A percentile compares a stretch with the other conserved stretches of the same genome.
Conservation (phyloP, 2,888 invertebrate genomes). For the Leptopilina drosophilae region DNA sequence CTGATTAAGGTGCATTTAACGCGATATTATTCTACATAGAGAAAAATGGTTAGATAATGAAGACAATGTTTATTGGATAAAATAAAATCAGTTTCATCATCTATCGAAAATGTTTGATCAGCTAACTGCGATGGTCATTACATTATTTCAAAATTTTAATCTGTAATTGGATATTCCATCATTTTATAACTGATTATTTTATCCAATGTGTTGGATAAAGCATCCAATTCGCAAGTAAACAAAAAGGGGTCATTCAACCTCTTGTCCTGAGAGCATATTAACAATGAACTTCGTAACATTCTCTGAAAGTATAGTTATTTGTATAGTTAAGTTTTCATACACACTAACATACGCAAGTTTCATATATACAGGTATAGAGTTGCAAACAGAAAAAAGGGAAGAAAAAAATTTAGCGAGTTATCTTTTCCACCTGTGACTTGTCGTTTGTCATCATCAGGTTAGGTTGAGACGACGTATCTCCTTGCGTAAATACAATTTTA, state of each 20-base stretch:
- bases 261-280: conserved; percentile 31
- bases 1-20: not conserved
- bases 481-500: conserved; percentile 62
- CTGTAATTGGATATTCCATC: no score
- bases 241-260: conserved; percentile 32
- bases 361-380: no score
- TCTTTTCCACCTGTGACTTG: conserved; percentile 33
- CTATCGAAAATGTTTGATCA: no score
- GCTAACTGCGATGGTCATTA: no score
- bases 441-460: conserved; percentile 23
- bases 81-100: no score
- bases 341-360: not conserved
- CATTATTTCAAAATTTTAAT: no score
- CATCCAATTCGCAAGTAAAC: no score
- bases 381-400: not conserved
- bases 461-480: conserved; percentile 55
- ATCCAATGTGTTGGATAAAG: no score
- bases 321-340: conserved; percentile 29
- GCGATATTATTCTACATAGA: no score
- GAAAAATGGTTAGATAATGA: not conserved
- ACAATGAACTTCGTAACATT: conserved; percentile 20
- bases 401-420: not conserved
- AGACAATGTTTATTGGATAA: no score
- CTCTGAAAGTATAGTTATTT: conserved; percentile 8
- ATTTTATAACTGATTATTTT: no score